Evolutionary conservation across 1,140 invertebrate genomes (phyloP).

Genomic region (Brachionus plicatilis): DNA sequence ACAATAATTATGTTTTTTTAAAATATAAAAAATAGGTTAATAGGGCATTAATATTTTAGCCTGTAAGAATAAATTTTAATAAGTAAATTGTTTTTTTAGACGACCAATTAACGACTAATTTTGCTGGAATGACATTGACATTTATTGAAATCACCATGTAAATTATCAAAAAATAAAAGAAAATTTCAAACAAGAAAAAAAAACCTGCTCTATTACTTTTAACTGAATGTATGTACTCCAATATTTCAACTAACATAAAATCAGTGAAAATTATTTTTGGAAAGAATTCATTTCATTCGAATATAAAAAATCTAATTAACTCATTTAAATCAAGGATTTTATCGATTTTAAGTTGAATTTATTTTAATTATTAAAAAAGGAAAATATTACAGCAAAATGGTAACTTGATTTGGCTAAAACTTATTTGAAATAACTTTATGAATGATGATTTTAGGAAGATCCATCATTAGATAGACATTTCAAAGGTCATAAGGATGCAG

Average conservation of each 20-base stretch:
- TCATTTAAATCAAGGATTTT: no score
- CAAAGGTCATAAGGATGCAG: constrained; percentile 68
- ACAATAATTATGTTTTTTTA: no score
- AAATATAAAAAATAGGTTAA: background rate
- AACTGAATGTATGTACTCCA: background rate
- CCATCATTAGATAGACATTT: constrained; percentile 70
- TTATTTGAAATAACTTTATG: background rate
- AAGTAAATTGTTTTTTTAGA: background rate
- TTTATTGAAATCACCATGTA: background rate
- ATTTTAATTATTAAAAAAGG: no score
- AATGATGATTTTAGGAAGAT: constrained; percentile 49
- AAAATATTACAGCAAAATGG: background rate
- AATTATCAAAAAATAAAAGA: background rate
- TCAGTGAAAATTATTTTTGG: background rate
- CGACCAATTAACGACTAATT: background rate
- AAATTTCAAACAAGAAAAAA: background rate
- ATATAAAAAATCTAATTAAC: no score
- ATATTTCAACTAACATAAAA: background rate
- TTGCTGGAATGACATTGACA: background rate
- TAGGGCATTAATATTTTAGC: no score
- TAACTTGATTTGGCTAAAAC: background rate
- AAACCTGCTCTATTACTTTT: background rate
- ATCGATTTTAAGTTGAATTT: no score
- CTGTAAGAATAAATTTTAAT: background rate
- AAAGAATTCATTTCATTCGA: background rate